Percentiles rank a stretch among this genome's conserved stretches.
These are phyloP conservation scores for Rhynchonycteris naso DNA, from an alignment of 2,797 vertebrate species.

Conservation along the genomic window DNA sequence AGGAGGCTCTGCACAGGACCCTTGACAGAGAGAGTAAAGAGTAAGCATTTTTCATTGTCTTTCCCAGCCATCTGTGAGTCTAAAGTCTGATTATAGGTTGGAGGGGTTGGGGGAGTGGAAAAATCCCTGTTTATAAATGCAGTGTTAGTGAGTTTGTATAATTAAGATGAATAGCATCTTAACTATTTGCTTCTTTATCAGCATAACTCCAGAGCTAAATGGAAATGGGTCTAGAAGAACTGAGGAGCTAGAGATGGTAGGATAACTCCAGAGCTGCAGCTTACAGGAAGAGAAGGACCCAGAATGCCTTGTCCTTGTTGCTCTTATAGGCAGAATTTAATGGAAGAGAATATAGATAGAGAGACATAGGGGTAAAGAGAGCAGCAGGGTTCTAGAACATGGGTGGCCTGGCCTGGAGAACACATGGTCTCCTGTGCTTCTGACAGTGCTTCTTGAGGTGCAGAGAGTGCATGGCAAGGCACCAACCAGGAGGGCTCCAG, in stretches of 20 bases:
- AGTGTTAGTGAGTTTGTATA: not conserved
- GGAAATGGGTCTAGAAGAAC: not conserved
- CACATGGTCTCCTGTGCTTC: not conserved
- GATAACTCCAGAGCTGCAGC: not conserved
- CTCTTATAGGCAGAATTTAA: not conserved
- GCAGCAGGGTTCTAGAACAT: too few relatives aligned
- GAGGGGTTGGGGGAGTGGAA: not conserved
- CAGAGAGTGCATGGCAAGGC: not conserved
- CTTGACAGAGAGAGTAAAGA: not conserved
- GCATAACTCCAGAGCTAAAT: not conserved
- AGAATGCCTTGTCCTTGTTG: not conserved
- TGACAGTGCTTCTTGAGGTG: not conserved
- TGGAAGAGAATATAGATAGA: not conserved
- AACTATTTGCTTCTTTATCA: not conserved
- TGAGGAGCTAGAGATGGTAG: not conserved
- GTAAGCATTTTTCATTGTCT: fast-evolving
- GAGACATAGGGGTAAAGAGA: not conserved
- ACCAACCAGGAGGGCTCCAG: not conserved
- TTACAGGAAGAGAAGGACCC: not conserved
- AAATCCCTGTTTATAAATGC: not conserved
- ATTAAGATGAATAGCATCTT: not conserved
- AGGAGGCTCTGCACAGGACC: not conserved
- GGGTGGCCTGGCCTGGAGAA: not conserved
- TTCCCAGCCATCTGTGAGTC: too few relatives aligned
- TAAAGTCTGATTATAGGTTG: not conserved